Percentiles rank a stretch among this genome's conserved stretches.
phyloP scores from a whole-genome alignment of 92 coral and sea anemone species.

The Epizoanthus ramosus region DNA sequence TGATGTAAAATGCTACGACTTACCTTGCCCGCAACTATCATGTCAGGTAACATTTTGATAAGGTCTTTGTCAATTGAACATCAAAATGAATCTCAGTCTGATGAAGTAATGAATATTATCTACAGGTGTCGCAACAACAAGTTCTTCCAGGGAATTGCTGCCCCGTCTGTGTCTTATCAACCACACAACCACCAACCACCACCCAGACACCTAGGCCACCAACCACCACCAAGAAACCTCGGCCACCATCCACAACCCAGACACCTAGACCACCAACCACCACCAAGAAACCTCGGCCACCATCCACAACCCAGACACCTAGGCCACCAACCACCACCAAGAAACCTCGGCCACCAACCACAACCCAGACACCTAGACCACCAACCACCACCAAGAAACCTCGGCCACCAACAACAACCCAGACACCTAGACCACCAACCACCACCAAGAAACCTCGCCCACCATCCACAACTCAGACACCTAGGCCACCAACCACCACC shows the following conservation, averaged over 20 bases:
- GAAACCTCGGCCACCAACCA: constrained; percentile 21
- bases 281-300: constrained; percentile 11
- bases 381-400: constrained; percentile 35
- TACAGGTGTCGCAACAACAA: constrained; percentile 42
- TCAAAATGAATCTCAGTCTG: no score
- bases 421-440: neutral
- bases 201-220: neutral
- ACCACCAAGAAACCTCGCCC: neutral
- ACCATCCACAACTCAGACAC: constrained; percentile 7
- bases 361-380: constrained; percentile 28
- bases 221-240: neutral
- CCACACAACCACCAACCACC: constrained; percentile 25
- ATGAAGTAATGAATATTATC: neutral
- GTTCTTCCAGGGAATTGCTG: constrained; percentile 50
- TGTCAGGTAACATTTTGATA: constrained; percentile 41
- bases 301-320: neutral
- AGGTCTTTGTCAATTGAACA: no score
- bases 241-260: constrained; percentile 25
- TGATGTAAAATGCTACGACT: constrained; percentile 49
- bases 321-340: neutral
- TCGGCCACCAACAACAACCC: constrained; percentile 8
- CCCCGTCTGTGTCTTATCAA: constrained; percentile 41
- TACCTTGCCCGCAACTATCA: constrained; percentile 45
- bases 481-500: constrained; percentile 6
- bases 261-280: constrained; percentile 34